Evolutionary conservation across 1,140 invertebrate genomes (phyloP).

Genomic region (Nebria ingens): DNA sequence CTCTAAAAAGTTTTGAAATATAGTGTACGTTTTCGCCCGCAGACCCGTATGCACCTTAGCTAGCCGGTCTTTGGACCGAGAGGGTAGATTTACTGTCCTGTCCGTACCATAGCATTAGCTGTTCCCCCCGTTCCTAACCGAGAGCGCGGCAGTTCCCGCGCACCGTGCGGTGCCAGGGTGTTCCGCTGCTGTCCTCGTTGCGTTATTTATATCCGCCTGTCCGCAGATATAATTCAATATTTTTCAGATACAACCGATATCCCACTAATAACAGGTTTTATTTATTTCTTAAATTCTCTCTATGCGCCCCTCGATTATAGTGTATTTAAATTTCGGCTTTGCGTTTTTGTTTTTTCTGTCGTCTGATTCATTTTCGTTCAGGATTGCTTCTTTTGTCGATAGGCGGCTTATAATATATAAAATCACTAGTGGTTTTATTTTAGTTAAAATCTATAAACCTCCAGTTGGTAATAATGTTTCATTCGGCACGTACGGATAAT

Average conservation of each 20-base stretch:
- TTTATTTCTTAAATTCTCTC: constrained; percentile 2
- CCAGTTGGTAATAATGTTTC: too few species aligned
- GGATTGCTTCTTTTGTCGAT: too few species aligned
- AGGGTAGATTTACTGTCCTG: constrained; percentile 2
- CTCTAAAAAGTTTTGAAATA: not conserved
- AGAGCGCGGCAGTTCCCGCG: not conserved
- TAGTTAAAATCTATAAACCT: too few species aligned
- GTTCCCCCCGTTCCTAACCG: not conserved
- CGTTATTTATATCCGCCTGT: constrained; percentile 1
- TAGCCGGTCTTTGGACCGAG: not conserved
- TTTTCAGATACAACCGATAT: not conserved
- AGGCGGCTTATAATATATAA: too few species aligned
- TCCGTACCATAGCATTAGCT: not conserved
- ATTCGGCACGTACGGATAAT: too few species aligned
- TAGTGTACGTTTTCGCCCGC: not conserved
- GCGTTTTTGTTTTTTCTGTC: not conserved
- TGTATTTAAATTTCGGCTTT: constrained; percentile 3
- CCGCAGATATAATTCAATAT: constrained; percentile 7
- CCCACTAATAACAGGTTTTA: constrained; percentile 6
- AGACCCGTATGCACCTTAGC: not conserved
- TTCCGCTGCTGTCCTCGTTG: not conserved
- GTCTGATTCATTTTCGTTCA: too few species aligned
- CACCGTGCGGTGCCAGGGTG: not conserved
- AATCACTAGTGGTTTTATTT: too few species aligned
- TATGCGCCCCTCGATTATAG: not conserved